Evolutionary conservation across 2,888 invertebrate genomes (phyloP).

Genomic region (Scaptomyza polygonia): DNA sequence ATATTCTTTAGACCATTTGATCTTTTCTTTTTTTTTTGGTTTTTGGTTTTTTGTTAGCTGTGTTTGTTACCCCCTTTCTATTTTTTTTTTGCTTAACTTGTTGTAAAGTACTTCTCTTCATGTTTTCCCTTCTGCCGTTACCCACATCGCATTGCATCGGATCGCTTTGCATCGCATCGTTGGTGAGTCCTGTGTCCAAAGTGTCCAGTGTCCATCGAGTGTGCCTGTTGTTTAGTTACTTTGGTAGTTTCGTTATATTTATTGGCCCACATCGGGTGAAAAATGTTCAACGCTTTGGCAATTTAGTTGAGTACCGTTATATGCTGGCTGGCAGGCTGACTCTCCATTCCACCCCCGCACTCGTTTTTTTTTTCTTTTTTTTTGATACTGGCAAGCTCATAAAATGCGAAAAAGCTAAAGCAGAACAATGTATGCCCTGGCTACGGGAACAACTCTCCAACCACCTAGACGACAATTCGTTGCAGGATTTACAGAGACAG

Average conservation of each 20-base stretch:
- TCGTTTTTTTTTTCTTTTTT: no score
- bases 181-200: constrained; percentile 36
- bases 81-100: constrained; percentile 32
- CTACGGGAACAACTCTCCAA: constrained; percentile 28
- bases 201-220: constrained; percentile 25
- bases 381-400: constrained; percentile 55
- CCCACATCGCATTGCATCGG: constrained; percentile 11
- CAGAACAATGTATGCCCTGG: constrained; percentile 68
- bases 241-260: constrained; percentile 83
- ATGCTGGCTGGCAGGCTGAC: constrained; percentile 68
- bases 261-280: constrained; percentile 84
- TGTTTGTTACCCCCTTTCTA: background rate
- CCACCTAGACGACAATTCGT: constrained; percentile 47
- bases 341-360: constrained; percentile 1
- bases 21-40: constrained; percentile 23
- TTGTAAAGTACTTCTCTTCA: constrained; percentile 36
- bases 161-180: constrained; percentile 9
- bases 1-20: constrained; percentile 21
- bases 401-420: constrained; percentile 71
- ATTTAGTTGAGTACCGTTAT: constrained; percentile 79
- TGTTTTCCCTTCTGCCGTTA: constrained; percentile 10
- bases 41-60: no score
- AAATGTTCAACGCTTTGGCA: constrained; percentile 83
- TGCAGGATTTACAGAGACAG: constrained; percentile 13
- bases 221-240: constrained; percentile 76